Base-by-base conservation (phyloP, 2,888 invertebrate species). In the Balanococcus diminutus region DNA sequence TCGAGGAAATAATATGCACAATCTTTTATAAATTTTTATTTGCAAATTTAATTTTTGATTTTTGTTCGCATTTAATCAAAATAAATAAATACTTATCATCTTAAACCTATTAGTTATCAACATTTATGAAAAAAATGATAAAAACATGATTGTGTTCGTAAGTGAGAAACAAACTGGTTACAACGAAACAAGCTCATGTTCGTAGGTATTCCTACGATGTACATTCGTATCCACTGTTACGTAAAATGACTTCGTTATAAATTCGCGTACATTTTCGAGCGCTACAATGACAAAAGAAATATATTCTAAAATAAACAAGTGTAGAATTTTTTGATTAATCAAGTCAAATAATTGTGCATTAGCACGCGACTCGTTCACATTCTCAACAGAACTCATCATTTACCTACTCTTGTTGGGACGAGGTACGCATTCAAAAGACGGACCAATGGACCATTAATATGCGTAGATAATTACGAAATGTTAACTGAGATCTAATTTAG, bases 401-500 rank as follows among this genome's bases (percentile, higher is more conserved):
- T 19, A 16, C 67, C 28, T 2, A 46, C 36, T 5, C 36, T n/a
- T n/a, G n/a, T 4, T 8, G 9, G 9, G 6, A 16, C 67, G 67
- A 67, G 28, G 28, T 28, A 67, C 28, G 67, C 67, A 67, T 16
- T 67, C 14, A 28, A 67, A 67, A 31, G 67, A 67, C 31, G 22
- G 56, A 14, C 67, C 67, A 67, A 67, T 16, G 22, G 56, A 14
- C 67, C 67, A 67, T 67, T 67, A 67, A 67, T 67, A 67, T 5
- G 11, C 22, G 22, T 8, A 56, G 56, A 56, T 56, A 56, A 56
- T 56, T 79, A 79, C 32, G 36, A 79, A 36, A 79, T 79, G 75
- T 79, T 79, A n/a, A 79, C 75, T 79, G 75, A 79, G 75, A 79
- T 79, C 75, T 79, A 79, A 79, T 79, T 79, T 79, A 79, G 75